A percentile compares a stretch with the other conserved stretches of the same genome.
Evolutionary conservation across 2,888 invertebrate genomes (phyloP).

Genomic region (Branchellion lobata): DNA sequence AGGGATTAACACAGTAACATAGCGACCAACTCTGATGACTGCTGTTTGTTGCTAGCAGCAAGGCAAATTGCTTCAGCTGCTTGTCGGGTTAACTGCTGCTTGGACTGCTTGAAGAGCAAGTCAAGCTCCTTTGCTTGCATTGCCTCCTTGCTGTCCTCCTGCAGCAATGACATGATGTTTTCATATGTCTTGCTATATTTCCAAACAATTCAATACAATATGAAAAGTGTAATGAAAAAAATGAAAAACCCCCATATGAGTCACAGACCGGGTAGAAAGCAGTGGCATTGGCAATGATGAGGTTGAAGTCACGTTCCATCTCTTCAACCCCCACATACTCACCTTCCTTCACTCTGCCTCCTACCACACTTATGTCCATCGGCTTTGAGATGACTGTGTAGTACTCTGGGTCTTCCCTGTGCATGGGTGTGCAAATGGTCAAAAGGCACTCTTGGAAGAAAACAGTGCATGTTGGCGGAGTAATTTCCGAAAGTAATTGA

Average conservation of each 20-base stretch:
- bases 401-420: slow-evolving; percentile 64
- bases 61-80: slow-evolving; percentile 55
- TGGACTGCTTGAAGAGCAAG: slow-evolving; percentile 75
- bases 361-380: slow-evolving; percentile 89
- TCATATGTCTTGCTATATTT: too few relatives aligned
- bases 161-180: background rate
- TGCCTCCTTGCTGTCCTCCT: slow-evolving; percentile 69
- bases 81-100: slow-evolving; percentile 65
- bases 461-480: too few relatives aligned
- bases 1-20: too few relatives aligned
- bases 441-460: background rate
- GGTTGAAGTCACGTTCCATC: slow-evolving; percentile 82
- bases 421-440: background rate
- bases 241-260: background rate
- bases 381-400: slow-evolving; percentile 81
- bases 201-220: too few relatives aligned
- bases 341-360: slow-evolving; percentile 93
- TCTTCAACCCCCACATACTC: slow-evolving; percentile 93
- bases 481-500: background rate
- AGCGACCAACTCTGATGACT: too few relatives aligned
- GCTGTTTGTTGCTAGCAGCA: background rate
- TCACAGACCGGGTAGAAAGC: slow-evolving; percentile 78
- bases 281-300: slow-evolving; percentile 89
- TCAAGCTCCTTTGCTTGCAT: slow-evolving; percentile 85
- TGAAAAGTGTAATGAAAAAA: background rate